phyloP scores from a whole-genome alignment of 1,140 invertebrate genomes.

The Drosophila tani region DNA sequence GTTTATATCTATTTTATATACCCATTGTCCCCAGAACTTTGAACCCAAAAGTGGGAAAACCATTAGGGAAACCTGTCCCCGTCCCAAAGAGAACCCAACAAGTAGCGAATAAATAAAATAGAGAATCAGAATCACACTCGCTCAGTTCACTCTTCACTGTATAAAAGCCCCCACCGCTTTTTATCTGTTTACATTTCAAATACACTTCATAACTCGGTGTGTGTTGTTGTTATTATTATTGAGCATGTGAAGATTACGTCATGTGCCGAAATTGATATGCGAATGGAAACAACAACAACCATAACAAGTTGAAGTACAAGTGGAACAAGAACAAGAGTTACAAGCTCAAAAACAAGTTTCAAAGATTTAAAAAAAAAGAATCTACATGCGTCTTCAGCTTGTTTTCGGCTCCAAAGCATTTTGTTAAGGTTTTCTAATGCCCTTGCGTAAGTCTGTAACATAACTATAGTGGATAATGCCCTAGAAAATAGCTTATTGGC shows the following conservation, averaged over 20 bases:
- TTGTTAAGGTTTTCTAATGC: constrained; percentile 20
- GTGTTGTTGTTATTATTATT: constrained; percentile 45
- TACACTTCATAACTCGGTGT: constrained; percentile 71
- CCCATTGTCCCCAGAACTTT: constrained; percentile 23
- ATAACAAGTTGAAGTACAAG: constrained; percentile 41
- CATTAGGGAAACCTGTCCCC: constrained; percentile 41
- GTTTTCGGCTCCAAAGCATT: not conserved
- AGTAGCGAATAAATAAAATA: constrained; percentile 32
- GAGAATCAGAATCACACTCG: constrained; percentile 30
- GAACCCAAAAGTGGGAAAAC: constrained; percentile 14
- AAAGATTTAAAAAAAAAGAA: constrained; percentile 18
- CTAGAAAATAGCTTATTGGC: not conserved
- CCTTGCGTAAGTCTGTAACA: not conserved
- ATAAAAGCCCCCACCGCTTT: constrained; percentile 32
- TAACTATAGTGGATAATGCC: not conserved
- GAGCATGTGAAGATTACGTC: constrained; percentile 82
- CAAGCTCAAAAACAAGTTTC: constrained; percentile 56
- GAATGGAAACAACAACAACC: constrained; percentile 49
- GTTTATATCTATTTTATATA: constrained; percentile 5
- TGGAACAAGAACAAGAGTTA: constrained; percentile 61
- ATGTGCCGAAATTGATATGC: constrained; percentile 82
- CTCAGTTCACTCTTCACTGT: constrained; percentile 1
- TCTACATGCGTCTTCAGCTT: constrained; percentile 10
- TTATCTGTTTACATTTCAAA: constrained; percentile 79
- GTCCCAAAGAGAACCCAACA: constrained; percentile 31